phyloP scores from a whole-genome alignment of 2,888 invertebrate species.

The Biston betularia region DNA sequence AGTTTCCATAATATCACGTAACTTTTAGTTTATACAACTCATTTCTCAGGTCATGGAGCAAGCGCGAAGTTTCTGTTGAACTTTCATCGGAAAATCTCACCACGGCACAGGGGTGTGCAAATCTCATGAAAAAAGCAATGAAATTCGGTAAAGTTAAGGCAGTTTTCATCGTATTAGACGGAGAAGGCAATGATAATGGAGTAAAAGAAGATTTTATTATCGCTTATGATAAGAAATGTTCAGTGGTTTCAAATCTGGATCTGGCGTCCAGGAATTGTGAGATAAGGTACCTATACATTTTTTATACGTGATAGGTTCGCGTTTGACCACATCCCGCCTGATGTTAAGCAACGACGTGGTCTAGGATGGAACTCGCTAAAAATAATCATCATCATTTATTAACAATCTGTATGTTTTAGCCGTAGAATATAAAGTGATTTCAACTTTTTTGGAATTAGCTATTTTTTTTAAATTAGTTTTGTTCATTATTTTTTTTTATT shows the following conservation, averaged over 20 bases:
- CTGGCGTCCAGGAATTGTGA: slow-evolving; percentile 59
- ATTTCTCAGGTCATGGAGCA: slow-evolving; percentile 54
- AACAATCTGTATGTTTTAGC: too few species aligned
- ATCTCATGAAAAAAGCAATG: slow-evolving; percentile 55
- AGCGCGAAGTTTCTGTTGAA: slow-evolving; percentile 54
- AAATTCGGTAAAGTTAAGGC: slow-evolving; percentile 62
- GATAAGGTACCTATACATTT: too few species aligned
- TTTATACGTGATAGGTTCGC: too few species aligned
- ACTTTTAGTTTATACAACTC: slow-evolving; percentile 14
- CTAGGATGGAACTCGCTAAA: too few species aligned
- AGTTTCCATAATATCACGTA: too few species aligned
- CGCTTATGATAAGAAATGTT: slow-evolving; percentile 50
- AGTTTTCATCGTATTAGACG: slow-evolving; percentile 57
- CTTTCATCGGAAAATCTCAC: slow-evolving; percentile 58
- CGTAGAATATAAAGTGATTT: too few species aligned
- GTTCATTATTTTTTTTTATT: too few species aligned
- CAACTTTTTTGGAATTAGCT: too few species aligned
- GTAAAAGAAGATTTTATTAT: slow-evolving; percentile 35
- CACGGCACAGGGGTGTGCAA: slow-evolving; percentile 54
- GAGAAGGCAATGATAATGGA: slow-evolving; percentile 31
- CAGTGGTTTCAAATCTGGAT: slow-evolving; percentile 61
- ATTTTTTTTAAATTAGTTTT: too few species aligned
- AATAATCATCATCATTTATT: too few species aligned
- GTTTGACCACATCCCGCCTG: too few species aligned
- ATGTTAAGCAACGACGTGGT: too few species aligned